Evolutionary conservation across 2,113 vertebrate genomes (phyloP), one percentile per base, ranked within the genome.

Genomic region (Psittacula cyanocephala): DNA sequence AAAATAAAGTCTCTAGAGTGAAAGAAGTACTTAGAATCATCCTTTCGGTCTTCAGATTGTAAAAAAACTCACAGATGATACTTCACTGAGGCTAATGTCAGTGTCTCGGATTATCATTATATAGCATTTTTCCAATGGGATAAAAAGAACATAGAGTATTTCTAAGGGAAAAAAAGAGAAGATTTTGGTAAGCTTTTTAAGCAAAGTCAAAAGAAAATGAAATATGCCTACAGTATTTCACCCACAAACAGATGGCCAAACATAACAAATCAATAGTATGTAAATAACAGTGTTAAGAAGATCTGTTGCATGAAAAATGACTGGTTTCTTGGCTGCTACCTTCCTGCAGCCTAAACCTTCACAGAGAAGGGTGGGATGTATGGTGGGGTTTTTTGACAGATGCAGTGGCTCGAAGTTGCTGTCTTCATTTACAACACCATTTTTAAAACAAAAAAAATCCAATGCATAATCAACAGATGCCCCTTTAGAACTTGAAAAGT

Each of bases 201-300:
- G 79, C 63, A 92, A 93, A 97, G 70, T 78, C n/a, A 91, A 96
- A 96, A 93, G 64, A 81, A 94, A 93, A 78, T 76, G 59, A 95
- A 88, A 96, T 86, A 44, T 87, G 87, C 75, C 28, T 84, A 25
- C 63, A 96, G 53, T 88, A 92, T 94, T 97, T 97, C 79, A 95
- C 94, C 85, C 67, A 87, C 88, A 97, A 97, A 88, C 97, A 98
- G 96, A 98, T 98, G 97, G 97, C 78, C 81, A 95, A 89, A 97
- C 88, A 97, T 96, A 97, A 87, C 91, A 97, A 98, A 98, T 97
- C 95, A 97, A 96, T 94, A 96, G 64, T 97, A 97, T 96, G 95
- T 96, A 98, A 97, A 98, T 97, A 96, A 88, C 52, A 85, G 17
- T 90, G 86, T 90, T 95, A 91, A 83, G 93, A 93, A 80, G 91